Conservation (phyloP, 1,140 invertebrate genomes). For the Drosophila nigrodunni region DNA sequence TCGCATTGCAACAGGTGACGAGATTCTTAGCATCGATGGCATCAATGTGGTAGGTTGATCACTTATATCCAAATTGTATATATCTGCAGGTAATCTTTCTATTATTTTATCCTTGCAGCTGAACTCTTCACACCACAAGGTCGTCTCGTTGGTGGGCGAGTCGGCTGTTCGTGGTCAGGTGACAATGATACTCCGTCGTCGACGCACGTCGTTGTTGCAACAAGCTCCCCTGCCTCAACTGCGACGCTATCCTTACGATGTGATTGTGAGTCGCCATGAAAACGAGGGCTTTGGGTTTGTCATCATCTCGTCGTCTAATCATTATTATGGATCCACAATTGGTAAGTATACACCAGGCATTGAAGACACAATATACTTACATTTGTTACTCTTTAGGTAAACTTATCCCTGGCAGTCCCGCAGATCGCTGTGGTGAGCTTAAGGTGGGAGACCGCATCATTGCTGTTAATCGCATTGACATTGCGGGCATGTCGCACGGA, state of each 20-base stretch:
- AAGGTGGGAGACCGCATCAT: slow-evolving; percentile 98
- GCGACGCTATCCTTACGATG: slow-evolving; percentile 91
- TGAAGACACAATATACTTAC: not conserved
- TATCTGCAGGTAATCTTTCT: not conserved
- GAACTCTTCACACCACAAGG: slow-evolving; percentile 94
- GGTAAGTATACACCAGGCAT: slow-evolving; percentile 86
- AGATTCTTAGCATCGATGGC: slow-evolving; percentile 94
- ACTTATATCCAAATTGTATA: not conserved
- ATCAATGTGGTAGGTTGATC: slow-evolving; percentile 87
- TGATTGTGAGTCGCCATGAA: slow-evolving; percentile 94
- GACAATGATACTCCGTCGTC: slow-evolving; percentile 89
- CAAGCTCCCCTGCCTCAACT: slow-evolving; percentile 51
- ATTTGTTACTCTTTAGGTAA: slow-evolving; percentile 87
- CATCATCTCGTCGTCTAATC: slow-evolving; percentile 97
- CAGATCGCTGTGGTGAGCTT: slow-evolving; percentile 94
- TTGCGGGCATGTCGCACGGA: slow-evolving; percentile 96
- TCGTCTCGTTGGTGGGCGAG: slow-evolving; percentile 94
- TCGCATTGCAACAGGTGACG: slow-evolving; percentile 93
- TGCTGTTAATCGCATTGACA: slow-evolving; percentile 97
- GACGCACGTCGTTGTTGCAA: slow-evolving; percentile 81
- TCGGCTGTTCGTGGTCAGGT: slow-evolving; percentile 91
- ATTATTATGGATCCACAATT: slow-evolving; percentile 92
- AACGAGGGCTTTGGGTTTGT: slow-evolving; percentile 99
- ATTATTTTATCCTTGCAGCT: slow-evolving; percentile 79
- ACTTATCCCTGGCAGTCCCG: slow-evolving; percentile 97